These are phyloP conservation scores for Sparidentex hasta DNA, from an alignment of 2,797 vertebrate species.

Conservation along the genomic window DNA sequence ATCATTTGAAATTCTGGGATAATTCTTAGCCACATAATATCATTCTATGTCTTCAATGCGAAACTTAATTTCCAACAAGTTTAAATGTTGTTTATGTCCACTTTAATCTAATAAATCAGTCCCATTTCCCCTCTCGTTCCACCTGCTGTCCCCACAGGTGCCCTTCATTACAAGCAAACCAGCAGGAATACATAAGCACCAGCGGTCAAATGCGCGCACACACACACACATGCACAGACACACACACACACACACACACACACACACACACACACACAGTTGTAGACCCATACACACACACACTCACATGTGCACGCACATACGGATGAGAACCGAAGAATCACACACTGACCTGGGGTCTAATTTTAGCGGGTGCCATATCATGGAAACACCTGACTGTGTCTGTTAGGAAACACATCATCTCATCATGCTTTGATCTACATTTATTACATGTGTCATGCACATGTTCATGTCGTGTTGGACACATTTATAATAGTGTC, in stretches of 20 bases:
- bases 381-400: slow-evolving; percentile 74
- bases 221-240: background rate
- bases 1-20: background rate
- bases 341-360: slow-evolving; percentile 75
- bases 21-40: background rate
- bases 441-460: slow-evolving; percentile 19
- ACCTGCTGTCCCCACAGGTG: slow-evolving; percentile 53
- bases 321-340: slow-evolving; percentile 63
- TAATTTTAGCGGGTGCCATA: slow-evolving; percentile 73
- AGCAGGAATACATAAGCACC: slow-evolving; percentile 46
- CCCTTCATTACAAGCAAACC: slow-evolving; percentile 48
- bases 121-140: slow-evolving; percentile 11
- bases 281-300: slow-evolving; percentile 6
- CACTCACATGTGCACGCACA: slow-evolving; percentile 14
- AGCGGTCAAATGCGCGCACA: slow-evolving; percentile 33
- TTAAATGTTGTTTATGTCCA: slow-evolving; percentile 29
- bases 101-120: slow-evolving; percentile 26
- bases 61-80: slow-evolving; percentile 7
- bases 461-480: background rate
- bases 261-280: slow-evolving; percentile 7
- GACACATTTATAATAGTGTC: background rate
- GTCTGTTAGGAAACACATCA: slow-evolving; percentile 67
- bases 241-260: slow-evolving; percentile 15
- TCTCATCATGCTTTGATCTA: slow-evolving; percentile 38
- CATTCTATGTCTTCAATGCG: background rate